A percentile compares a stretch with the other conserved stretches of the same genome.
These are phyloP conservation scores for Diprion similis DNA, from an alignment of 1,140 invertebrate species.

Conservation along the genomic window DNA sequence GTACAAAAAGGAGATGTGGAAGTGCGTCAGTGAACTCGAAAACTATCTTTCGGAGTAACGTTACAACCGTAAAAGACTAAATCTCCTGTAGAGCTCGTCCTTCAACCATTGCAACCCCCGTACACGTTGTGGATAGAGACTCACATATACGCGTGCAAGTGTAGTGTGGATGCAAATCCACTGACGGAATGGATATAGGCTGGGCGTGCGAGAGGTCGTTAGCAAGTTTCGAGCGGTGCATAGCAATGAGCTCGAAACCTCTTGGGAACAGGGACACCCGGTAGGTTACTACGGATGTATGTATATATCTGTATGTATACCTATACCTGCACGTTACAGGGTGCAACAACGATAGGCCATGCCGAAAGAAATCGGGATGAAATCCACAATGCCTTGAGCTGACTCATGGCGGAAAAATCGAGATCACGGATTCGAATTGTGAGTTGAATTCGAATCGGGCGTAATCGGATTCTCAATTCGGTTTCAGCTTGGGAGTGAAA, in stretches of 20 bases:
- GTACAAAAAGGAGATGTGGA: no score
- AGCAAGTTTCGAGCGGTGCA: conserved; percentile 6
- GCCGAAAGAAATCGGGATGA: background rate
- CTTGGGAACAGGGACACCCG: conserved; percentile 3
- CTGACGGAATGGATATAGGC: background rate
- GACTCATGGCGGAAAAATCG: conserved; percentile 1
- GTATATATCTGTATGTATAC: background rate
- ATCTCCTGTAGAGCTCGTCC: no score
- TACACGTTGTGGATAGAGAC: no score
- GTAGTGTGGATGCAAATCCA: no score
- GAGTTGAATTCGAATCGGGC: background rate
- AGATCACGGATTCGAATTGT: background rate
- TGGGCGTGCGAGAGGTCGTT: background rate
- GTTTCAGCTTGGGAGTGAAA: background rate
- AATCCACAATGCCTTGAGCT: conserved; percentile 6
- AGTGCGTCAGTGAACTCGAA: no score
- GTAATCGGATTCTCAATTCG: background rate
- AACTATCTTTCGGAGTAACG: no score
- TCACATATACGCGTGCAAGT: no score
- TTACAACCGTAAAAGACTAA: no score
- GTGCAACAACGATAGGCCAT: no score
- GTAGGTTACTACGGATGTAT: background rate
- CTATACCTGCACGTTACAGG: background rate
- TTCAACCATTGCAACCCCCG: no score
- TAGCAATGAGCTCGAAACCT: background rate